Evolutionary conservation across 1,140 invertebrate genomes (phyloP).

Genomic region (Helicoverpa armigera): DNA sequence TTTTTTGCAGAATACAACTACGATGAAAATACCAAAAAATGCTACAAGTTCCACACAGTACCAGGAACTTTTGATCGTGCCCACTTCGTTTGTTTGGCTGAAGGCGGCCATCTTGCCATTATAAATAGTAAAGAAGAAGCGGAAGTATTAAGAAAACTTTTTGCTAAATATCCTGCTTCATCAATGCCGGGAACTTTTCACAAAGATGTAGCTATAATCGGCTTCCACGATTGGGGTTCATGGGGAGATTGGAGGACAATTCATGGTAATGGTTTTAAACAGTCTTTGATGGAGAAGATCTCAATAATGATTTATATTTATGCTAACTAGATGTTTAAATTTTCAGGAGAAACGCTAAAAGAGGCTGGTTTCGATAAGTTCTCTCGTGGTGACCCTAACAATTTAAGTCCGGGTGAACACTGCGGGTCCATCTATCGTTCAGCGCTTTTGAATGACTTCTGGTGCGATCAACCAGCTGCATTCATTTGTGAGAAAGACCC

Average conservation of each 20-base stretch:
- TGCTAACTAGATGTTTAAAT: not conserved
- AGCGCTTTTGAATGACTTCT: slow-evolving; percentile 38
- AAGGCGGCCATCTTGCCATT: slow-evolving; percentile 67
- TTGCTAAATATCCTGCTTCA: slow-evolving; percentile 26
- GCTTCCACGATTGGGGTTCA: slow-evolving; percentile 68
- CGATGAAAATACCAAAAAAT: slow-evolving; percentile 51
- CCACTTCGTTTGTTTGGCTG: slow-evolving; percentile 59
- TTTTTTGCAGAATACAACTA: slow-evolving; percentile 57
- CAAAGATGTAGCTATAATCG: slow-evolving; percentile 65
- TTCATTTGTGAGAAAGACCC: slow-evolving; percentile 36
- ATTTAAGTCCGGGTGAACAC: not conserved
- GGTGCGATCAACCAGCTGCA: not conserved
- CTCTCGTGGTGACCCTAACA: not conserved
- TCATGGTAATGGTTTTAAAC: slow-evolving; percentile 55
- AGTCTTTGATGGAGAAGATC: too few species aligned
- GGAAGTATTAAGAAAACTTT: slow-evolving; percentile 42
- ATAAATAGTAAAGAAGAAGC: slow-evolving; percentile 67
- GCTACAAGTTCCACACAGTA: slow-evolving; percentile 67
- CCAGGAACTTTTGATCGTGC: slow-evolving; percentile 58
- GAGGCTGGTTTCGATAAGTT: slow-evolving; percentile 22
- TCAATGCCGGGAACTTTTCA: slow-evolving; percentile 57
- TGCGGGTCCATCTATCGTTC: slow-evolving; percentile 3
- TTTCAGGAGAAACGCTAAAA: not conserved
- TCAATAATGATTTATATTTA: too few species aligned
- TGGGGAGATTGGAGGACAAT: slow-evolving; percentile 66